Conservation (phyloP, 2,888 invertebrate species). For the Lagria hirta region DNA sequence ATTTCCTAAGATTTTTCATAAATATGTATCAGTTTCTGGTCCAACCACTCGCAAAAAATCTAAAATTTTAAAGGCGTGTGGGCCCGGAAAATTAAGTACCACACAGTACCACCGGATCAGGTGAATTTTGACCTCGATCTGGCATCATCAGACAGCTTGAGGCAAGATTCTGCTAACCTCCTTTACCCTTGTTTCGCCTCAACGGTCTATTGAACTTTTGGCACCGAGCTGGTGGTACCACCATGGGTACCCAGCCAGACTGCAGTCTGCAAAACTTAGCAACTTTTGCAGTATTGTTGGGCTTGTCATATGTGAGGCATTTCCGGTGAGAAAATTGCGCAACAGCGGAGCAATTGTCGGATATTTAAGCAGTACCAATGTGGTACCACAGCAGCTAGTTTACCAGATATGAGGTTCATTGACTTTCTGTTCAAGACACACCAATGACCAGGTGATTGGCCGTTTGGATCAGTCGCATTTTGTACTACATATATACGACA, state of each 20-base stretch:
- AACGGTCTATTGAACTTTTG: neutral
- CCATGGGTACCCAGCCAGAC: too few species aligned
- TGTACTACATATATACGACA: slow-evolving; percentile 21
- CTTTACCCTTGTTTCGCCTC: slow-evolving; percentile 7
- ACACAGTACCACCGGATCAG: slow-evolving; percentile 16
- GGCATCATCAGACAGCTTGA: slow-evolving; percentile 2
- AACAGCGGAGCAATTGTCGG: neutral
- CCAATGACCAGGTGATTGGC: slow-evolving; percentile 35
- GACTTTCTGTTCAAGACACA: slow-evolving; percentile 33
- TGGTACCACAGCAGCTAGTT: slow-evolving; percentile 3
- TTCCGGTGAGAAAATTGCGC: slow-evolving; percentile 1
- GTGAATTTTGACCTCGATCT: slow-evolving; percentile 28
- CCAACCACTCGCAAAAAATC: slow-evolving; percentile 1
- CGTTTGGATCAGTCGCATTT: slow-evolving; percentile 19
- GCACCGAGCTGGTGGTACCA: too few species aligned
- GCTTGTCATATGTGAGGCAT: neutral
- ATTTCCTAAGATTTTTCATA: slow-evolving; percentile 5
- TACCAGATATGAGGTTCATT: slow-evolving; percentile 31
- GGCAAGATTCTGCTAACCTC: slow-evolving; percentile 25
- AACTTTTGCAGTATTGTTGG: neutral
- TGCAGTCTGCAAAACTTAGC: too few species aligned
- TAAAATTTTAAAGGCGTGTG: neutral
- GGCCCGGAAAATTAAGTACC: slow-evolving; percentile 3
- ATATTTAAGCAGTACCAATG: slow-evolving; percentile 1
- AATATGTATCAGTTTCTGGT: slow-evolving; percentile 3